Percentiles rank a stretch among this genome's conserved stretches.
phyloP scores from a whole-genome alignment of 1,140 invertebrate species.

The Sitophilus oryzae region DNA sequence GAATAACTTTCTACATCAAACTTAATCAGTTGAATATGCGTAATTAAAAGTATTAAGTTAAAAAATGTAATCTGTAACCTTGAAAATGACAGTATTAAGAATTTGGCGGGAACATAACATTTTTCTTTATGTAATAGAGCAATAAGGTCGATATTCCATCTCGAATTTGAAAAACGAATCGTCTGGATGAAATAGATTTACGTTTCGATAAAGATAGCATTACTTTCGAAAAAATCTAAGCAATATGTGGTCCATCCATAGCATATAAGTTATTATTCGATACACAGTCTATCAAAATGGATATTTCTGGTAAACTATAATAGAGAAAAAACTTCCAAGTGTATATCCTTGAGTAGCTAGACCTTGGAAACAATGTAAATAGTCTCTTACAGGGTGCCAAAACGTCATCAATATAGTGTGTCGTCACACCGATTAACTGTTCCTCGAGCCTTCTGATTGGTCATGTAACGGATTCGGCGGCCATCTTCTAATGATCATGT shows the following conservation, averaged over 20 bases:
- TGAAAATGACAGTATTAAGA: no score
- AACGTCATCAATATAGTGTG: slow-evolving; percentile 36
- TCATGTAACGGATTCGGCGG: slow-evolving; percentile 27
- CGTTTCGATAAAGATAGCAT: slow-evolving; percentile 12
- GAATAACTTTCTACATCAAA: no score
- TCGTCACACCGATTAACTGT: slow-evolving; percentile 33
- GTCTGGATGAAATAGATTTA: background rate
- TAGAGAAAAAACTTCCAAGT: slow-evolving; percentile 13
- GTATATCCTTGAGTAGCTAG: slow-evolving; percentile 51
- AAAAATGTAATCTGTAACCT: slow-evolving; percentile 13
- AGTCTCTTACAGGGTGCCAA: slow-evolving; percentile 27
- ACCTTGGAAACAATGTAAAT: slow-evolving; percentile 38
- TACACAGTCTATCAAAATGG: no score
- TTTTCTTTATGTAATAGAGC: slow-evolving; percentile 8
- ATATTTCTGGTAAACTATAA: no score
- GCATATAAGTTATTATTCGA: no score
- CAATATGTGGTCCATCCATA: no score
- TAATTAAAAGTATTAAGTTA: background rate
- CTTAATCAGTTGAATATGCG: no score
- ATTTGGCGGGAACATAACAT: no score
- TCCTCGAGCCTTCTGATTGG: slow-evolving; percentile 32
- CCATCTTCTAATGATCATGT: slow-evolving; percentile 40
- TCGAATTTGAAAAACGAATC: background rate
- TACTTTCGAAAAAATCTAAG: background rate
- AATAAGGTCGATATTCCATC: slow-evolving; percentile 5